Evolutionary conservation across 1,140 invertebrate genomes (phyloP).

Genomic region (Drosophila yakuba): DNA sequence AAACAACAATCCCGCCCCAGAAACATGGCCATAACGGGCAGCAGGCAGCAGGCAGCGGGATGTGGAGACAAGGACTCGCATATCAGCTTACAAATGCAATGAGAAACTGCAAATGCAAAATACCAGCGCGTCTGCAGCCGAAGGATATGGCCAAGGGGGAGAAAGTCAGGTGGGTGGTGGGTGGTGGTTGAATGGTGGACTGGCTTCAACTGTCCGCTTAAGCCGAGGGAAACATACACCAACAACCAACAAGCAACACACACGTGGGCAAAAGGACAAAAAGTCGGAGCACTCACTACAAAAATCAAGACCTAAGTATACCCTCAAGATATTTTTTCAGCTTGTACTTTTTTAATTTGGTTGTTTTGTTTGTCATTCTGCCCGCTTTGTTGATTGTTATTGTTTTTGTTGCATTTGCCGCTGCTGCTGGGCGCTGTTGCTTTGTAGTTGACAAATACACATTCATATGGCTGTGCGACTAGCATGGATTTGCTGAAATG

Average conservation of each 20-base stretch:
- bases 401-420: constrained; percentile 24
- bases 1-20: constrained; percentile 54
- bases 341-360: constrained; percentile 69
- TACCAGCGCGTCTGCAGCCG: constrained; percentile 56
- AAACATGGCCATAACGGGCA: constrained; percentile 22
- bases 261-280: constrained; percentile 52
- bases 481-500: constrained; percentile 73
- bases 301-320: constrained; percentile 79
- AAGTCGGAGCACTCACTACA: constrained; percentile 57
- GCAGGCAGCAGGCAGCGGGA: background rate
- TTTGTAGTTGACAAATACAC: constrained; percentile 76
- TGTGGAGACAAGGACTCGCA: constrained; percentile 18
- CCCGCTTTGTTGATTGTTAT: constrained; percentile 43
- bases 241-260: constrained; percentile 3
- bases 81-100: constrained; percentile 67
- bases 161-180: constrained; percentile 9
- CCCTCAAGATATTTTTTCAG: constrained; percentile 78
- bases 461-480: constrained; percentile 61
- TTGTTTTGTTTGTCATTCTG: constrained; percentile 72
- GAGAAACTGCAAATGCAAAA: constrained; percentile 75
- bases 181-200: background rate
- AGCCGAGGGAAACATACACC: constrained; percentile 35
- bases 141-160: constrained; percentile 20
- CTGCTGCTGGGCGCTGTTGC: constrained; percentile 38
- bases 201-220: constrained; percentile 68